A percentile compares a stretch with the other conserved stretches of the same genome.
These are phyloP conservation scores for Barypeithes pellucidus DNA, from an alignment of 2,888 invertebrate genomes.

Conservation along the genomic window DNA sequence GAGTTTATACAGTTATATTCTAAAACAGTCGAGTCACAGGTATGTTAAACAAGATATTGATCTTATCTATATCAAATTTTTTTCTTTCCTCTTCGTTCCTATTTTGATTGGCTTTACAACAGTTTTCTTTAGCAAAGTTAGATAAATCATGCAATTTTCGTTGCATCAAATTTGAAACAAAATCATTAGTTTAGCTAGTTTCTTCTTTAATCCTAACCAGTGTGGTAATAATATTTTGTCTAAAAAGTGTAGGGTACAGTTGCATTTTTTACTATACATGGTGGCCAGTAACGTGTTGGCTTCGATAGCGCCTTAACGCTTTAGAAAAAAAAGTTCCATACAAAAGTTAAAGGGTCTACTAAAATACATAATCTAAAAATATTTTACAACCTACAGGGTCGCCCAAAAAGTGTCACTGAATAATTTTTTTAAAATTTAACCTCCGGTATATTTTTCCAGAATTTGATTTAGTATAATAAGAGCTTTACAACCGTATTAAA, in stretches of 20 bases:
- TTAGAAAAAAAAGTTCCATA: too few relatives aligned
- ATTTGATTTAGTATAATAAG: too few relatives aligned
- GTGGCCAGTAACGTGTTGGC: too few relatives aligned
- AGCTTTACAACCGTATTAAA: too few relatives aligned
- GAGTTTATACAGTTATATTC: slow-evolving; percentile 20
- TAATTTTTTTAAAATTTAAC: too few relatives aligned
- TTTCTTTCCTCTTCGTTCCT: slow-evolving; percentile 16
- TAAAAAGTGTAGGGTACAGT: neutral
- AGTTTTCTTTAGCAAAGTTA: slow-evolving; percentile 23
- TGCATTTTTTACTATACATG: neutral
- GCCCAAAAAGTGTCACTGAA: too few relatives aligned
- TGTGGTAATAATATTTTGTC: neutral
- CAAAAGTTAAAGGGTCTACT: too few relatives aligned
- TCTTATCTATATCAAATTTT: slow-evolving; percentile 29
- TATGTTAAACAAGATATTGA: slow-evolving; percentile 31
- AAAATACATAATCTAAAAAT: too few relatives aligned
- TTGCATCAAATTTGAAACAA: slow-evolving; percentile 26
- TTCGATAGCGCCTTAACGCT: too few relatives aligned
- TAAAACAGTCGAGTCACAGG: slow-evolving; percentile 43
- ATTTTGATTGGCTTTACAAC: slow-evolving; percentile 24
- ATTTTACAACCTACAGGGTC: too few relatives aligned
- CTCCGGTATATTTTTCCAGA: too few relatives aligned
- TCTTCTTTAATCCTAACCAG: neutral
- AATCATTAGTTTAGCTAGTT: neutral
- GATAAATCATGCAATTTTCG: slow-evolving; percentile 1